Conservation (phyloP, 2,113 vertebrate species). For the Eclectus roratus region DNA sequence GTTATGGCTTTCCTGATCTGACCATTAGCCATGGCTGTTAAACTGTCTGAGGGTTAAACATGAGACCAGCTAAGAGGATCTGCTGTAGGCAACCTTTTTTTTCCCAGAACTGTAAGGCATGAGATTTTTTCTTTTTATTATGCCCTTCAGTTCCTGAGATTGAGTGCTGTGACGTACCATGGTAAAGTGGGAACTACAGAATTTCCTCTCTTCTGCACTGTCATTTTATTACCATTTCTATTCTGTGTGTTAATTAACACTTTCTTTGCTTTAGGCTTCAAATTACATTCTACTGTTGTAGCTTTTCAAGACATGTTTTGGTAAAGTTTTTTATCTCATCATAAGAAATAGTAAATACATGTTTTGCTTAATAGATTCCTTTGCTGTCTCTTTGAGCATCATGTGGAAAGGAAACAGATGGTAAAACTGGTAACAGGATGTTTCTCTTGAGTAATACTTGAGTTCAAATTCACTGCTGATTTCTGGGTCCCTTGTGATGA, state of each 20-base stretch:
- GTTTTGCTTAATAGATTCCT: not conserved
- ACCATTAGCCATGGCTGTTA: not conserved
- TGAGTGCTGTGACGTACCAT: not conserved
- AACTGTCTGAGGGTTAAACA: not conserved
- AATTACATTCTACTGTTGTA: not conserved
- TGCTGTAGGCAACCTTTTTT: not conserved
- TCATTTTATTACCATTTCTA: not conserved
- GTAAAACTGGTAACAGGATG: slow-evolving; percentile 2
- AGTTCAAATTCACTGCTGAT: not conserved
- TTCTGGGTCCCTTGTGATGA: slow-evolving; percentile 20
- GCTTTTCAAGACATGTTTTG: not conserved
- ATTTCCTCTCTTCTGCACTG: not conserved
- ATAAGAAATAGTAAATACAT: not conserved
- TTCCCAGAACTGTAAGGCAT: not conserved
- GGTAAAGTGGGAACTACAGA: not conserved
- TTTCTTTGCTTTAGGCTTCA: not conserved
- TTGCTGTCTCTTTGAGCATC: not conserved
- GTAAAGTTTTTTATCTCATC: not conserved
- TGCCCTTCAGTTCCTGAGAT: not conserved
- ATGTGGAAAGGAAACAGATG: slow-evolving; percentile 39
- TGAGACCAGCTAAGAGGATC: not conserved
- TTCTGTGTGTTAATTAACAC: not conserved
- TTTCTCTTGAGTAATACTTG: slow-evolving; percentile 12
- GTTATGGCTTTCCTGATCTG: not conserved
- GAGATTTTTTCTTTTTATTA: not conserved